phyloP scores from a whole-genome alignment of 2,113 vertebrate genomes.

The Platichthys stellatus region DNA sequence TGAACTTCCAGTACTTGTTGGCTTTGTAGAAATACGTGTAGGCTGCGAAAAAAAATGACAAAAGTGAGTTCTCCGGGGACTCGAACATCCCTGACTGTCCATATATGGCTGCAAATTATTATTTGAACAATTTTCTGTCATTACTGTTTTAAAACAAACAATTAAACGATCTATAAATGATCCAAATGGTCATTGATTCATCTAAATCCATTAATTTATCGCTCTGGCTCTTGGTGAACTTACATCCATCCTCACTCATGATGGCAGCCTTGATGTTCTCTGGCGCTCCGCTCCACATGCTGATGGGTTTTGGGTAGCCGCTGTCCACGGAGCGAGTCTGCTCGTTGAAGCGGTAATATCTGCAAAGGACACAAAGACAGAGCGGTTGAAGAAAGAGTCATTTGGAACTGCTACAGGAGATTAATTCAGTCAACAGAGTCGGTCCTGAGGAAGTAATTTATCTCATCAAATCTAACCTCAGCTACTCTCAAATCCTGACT shows the following conservation, averaged over 20 bases:
- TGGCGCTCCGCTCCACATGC: slow-evolving; percentile 89
- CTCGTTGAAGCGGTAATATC: slow-evolving; percentile 92
- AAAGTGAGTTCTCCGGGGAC: background rate
- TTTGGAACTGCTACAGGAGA: no score
- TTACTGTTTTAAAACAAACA: no score
- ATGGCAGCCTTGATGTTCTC: slow-evolving; percentile 87
- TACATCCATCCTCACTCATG: slow-evolving; percentile 90
- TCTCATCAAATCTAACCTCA: no score
- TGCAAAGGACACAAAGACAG: slow-evolving; percentile 38
- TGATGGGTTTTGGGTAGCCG: slow-evolving; percentile 90
- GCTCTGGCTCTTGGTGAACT: slow-evolving; percentile 8
- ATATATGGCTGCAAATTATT: no score
- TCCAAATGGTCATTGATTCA: background rate
- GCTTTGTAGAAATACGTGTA: slow-evolving; percentile 94
- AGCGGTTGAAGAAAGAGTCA: background rate
- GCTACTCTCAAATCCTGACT: no score
- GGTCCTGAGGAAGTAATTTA: no score
- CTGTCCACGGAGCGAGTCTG: slow-evolving; percentile 83
- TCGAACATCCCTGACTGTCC: no score
- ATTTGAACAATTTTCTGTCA: no score
- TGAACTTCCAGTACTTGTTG: slow-evolving; percentile 95
- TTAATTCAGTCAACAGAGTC: no score
- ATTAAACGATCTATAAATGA: no score
- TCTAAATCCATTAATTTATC: no score
- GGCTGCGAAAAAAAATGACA: slow-evolving; percentile 67